Percentiles rank a stretch among this genome's conserved stretches.
Conservation (phyloP, 2,113 vertebrate genomes). For the Microtus richardsoni region DNA sequence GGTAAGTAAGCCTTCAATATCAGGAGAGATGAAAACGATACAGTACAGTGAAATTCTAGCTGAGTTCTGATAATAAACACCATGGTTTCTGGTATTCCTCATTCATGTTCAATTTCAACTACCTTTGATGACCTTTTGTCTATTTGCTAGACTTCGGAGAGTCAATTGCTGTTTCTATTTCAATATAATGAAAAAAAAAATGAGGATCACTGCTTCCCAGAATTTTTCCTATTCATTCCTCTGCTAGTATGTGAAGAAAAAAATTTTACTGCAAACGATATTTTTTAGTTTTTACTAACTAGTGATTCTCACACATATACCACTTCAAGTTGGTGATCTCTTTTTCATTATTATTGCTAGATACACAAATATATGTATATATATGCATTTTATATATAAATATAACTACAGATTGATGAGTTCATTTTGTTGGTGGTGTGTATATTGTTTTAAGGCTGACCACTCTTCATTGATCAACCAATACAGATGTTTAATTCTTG, state of each 20-base stretch:
- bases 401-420: background rate
- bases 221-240: background rate
- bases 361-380: background rate
- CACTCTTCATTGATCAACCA: too few relatives aligned
- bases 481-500: background rate
- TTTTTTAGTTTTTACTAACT: background rate
- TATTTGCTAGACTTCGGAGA: background rate
- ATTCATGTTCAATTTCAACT: conserved; percentile 3
- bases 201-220: background rate
- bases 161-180: background rate
- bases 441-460: background rate
- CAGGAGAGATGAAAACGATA: background rate
- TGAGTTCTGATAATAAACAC: background rate
- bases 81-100: background rate
- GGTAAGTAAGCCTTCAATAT: background rate
- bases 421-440: background rate
- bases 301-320: background rate
- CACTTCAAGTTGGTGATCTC: background rate
- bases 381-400: background rate
- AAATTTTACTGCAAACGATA: background rate
- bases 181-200: background rate
- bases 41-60: background rate
- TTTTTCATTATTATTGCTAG: background rate
- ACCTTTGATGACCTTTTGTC: background rate
- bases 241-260: background rate